Percentiles rank a stretch among this genome's conserved stretches.
phyloP scores from a whole-genome alignment of 2,113 vertebrate species.

The Scytalopus superciliaris region DNA sequence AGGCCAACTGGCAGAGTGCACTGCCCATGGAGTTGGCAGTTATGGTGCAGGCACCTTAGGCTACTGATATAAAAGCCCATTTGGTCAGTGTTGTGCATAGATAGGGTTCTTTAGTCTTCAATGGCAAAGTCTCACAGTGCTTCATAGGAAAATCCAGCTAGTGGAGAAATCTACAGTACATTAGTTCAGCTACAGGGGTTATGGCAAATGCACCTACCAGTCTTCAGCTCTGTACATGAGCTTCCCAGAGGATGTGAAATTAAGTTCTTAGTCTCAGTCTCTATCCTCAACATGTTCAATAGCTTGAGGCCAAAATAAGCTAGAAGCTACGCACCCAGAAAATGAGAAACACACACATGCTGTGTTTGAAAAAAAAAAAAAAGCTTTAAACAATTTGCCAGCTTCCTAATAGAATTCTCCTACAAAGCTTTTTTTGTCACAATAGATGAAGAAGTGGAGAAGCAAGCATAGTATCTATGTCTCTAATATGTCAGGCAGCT shows the following conservation, averaged over 20 bases:
- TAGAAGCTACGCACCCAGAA: constrained; percentile 49
- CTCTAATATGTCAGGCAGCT: not conserved
- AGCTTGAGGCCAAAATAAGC: constrained; percentile 34
- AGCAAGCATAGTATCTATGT: not conserved
- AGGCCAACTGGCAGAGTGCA: not conserved
- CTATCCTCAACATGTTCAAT: constrained; percentile 3
- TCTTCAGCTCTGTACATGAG: not conserved
- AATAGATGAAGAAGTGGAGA: not conserved
- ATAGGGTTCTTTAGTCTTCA: not conserved
- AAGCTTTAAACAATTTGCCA: constrained; percentile 12
- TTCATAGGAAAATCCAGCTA: not conserved
- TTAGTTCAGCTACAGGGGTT: constrained; percentile 29
- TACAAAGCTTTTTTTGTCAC: not conserved
- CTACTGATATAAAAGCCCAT: not conserved
- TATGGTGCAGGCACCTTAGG: not conserved
- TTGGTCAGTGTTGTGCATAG: not conserved
- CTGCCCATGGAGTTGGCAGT: not conserved
- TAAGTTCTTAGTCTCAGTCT: constrained; percentile 25
- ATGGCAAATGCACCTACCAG: not conserved
- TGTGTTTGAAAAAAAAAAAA: not conserved
- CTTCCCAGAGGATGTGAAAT: constrained; percentile 19
- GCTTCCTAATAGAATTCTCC: constrained; percentile 22
- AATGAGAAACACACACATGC: constrained; percentile 44
- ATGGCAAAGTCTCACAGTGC: not conserved
- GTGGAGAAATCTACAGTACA: not conserved